These are phyloP conservation scores for Masticophis lateralis DNA, from an alignment of 2,797 vertebrate genomes.

Conservation along the genomic window DNA sequence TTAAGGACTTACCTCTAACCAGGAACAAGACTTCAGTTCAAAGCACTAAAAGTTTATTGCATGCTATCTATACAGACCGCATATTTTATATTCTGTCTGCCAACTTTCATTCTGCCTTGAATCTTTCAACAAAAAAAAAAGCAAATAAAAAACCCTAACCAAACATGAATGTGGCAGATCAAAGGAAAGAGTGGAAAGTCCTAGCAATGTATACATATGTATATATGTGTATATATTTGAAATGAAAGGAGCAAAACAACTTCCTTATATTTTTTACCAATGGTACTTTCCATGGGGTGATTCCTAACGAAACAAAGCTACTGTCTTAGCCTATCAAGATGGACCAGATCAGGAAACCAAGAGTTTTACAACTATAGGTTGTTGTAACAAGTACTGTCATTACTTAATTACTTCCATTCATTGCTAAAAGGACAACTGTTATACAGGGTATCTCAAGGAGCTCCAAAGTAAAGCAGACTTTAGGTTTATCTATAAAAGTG, in stretches of 20 bases:
- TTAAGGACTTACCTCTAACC: not conserved
- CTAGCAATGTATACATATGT: not conserved
- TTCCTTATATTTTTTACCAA: constrained; percentile 29
- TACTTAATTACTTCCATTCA: not conserved
- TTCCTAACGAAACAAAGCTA: not conserved
- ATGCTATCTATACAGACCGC: not conserved
- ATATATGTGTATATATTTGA: not conserved
- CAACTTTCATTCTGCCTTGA: not conserved
- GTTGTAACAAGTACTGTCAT: not conserved
- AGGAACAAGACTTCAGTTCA: not conserved
- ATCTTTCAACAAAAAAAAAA: not conserved
- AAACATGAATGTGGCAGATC: not conserved
- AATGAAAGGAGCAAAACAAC: not conserved
- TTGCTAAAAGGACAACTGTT: not conserved
- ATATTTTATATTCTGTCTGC: not conserved
- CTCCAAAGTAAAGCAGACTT: constrained; percentile 25
- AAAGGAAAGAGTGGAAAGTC: not conserved
- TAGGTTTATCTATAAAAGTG: constrained; percentile 4
- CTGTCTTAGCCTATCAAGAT: not conserved
- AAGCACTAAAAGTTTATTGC: not conserved
- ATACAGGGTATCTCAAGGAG: not conserved
- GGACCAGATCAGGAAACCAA: not conserved
- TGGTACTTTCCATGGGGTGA: constrained; percentile 51
- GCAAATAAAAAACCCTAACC: not conserved
- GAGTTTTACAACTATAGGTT: not conserved